Evolutionary conservation across 2,797 vertebrate species (phyloP).

Genomic region (Sebastes aleutianus): DNA sequence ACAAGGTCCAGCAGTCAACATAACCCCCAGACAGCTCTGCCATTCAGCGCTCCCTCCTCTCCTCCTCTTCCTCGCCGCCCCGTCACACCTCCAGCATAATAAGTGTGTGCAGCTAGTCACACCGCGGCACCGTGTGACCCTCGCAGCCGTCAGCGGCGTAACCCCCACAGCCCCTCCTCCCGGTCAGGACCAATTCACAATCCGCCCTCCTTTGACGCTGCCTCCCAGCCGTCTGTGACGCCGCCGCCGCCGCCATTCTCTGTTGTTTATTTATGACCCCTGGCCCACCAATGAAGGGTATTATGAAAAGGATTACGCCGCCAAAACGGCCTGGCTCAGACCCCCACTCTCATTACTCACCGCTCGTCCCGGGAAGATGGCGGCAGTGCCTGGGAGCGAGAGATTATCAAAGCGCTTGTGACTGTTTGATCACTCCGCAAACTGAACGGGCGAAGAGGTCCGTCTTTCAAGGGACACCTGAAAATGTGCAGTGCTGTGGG

Average conservation of each 20-base stretch:
- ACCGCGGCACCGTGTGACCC: slow-evolving; percentile 25
- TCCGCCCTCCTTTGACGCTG: background rate
- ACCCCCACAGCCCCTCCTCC: slow-evolving; percentile 25
- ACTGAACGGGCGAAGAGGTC: background rate
- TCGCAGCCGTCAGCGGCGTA: slow-evolving; percentile 27
- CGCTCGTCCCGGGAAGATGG: slow-evolving; percentile 41
- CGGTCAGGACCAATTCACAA: slow-evolving; percentile 54
- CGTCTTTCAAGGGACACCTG: slow-evolving; percentile 50
- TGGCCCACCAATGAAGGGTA: slow-evolving; percentile 56
- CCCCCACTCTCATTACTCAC: slow-evolving; percentile 52
- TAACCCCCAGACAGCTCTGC: slow-evolving; percentile 51
- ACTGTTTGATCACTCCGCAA: slow-evolving; percentile 29
- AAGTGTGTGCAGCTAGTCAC: slow-evolving; percentile 46
- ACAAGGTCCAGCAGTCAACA: slow-evolving; percentile 60
- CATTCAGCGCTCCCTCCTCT: slow-evolving; percentile 26
- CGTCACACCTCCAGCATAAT: slow-evolving; percentile 61
- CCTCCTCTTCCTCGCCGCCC: slow-evolving; percentile 7
- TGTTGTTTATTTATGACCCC: slow-evolving; percentile 65
- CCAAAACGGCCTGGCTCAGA: slow-evolving; percentile 52
- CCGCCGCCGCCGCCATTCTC: background rate
- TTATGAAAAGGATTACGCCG: slow-evolving; percentile 61
- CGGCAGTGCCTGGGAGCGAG: slow-evolving; percentile 4
- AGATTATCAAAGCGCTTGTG: slow-evolving; percentile 21
- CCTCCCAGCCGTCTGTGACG: slow-evolving; percentile 3
- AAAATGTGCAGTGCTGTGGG: slow-evolving; percentile 50